Conservation (phyloP, 2,797 vertebrate species). For the Sebastes vulpes region DNA sequence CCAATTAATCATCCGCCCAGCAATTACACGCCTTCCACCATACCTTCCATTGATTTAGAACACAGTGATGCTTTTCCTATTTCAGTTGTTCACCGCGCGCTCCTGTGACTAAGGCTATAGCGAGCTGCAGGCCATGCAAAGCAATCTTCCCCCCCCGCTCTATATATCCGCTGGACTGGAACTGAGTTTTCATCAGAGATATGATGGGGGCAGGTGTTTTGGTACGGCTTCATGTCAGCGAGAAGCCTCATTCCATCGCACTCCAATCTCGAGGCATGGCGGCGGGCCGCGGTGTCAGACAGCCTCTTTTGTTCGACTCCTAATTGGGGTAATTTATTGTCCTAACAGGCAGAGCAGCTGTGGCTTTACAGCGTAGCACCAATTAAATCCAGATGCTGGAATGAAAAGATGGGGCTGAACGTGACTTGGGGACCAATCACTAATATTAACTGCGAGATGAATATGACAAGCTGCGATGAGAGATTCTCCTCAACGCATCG, state of each 20-base stretch:
- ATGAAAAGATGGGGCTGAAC: constrained; percentile 66
- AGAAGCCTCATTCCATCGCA: constrained; percentile 35
- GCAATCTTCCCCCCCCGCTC: constrained; percentile 41
- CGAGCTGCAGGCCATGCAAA: constrained; percentile 37
- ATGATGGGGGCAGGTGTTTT: constrained; percentile 68
- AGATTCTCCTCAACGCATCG: constrained; percentile 1
- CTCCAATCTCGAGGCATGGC: constrained; percentile 44
- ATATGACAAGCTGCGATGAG: constrained; percentile 46
- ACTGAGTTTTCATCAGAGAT: constrained; percentile 47
- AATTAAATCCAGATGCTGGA: constrained; percentile 83
- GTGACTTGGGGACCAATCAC: constrained; percentile 68
- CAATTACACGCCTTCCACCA: constrained; percentile 53
- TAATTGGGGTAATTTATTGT: constrained; percentile 87
- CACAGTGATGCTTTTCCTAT: constrained; percentile 14
- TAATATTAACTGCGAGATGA: constrained; percentile 53
- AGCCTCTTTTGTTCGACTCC: constrained; percentile 72
- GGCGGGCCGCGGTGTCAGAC: constrained; percentile 52
- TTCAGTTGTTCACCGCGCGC: constrained; percentile 17
- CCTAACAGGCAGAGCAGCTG: constrained; percentile 85
- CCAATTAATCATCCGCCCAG: constrained; percentile 69
- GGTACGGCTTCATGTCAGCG: constrained; percentile 24
- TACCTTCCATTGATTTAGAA: constrained; percentile 49
- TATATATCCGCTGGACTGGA: constrained; percentile 39
- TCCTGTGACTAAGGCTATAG: background rate
- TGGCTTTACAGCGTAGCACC: constrained; percentile 75